Conservation (phyloP, 2,888 invertebrate genomes). For the Cremastinae sp. region DNA sequence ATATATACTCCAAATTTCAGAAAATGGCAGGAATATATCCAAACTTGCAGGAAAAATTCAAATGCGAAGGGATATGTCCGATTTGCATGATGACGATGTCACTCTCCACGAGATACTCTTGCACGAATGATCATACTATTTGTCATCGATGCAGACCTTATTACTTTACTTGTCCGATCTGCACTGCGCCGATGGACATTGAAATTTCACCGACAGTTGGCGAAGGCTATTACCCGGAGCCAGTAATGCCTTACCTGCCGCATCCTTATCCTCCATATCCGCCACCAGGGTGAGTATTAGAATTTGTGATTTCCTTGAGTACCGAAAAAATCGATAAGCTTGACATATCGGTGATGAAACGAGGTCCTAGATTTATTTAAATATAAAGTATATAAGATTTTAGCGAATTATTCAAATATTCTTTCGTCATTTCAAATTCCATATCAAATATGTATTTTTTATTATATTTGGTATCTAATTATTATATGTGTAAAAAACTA, state of each 20-base stretch:
- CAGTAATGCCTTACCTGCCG: slow-evolving; percentile 67
- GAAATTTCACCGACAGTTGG: slow-evolving; percentile 57
- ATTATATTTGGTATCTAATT: too few species aligned
- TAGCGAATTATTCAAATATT: too few species aligned
- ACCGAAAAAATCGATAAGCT: neutral
- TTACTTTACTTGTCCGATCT: slow-evolving; percentile 73
- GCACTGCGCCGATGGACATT: slow-evolving; percentile 65
- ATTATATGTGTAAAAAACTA: too few species aligned
- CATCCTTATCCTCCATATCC: slow-evolving; percentile 64
- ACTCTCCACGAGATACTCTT: slow-evolving; percentile 68
- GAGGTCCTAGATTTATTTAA: too few species aligned
- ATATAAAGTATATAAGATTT: too few species aligned
- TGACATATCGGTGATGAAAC: neutral
- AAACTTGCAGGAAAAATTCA: slow-evolving; percentile 70
- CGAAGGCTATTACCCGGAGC: slow-evolving; percentile 59
- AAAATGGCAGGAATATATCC: slow-evolving; percentile 74
- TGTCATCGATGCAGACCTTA: slow-evolving; percentile 76
- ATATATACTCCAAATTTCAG: slow-evolving; percentile 37
- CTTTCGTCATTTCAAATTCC: too few species aligned
- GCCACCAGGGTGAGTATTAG: slow-evolving; percentile 49
- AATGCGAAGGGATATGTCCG: slow-evolving; percentile 72
- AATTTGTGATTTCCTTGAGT: neutral
- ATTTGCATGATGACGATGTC: slow-evolving; percentile 74
- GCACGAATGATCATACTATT: slow-evolving; percentile 70
- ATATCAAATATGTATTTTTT: too few species aligned